Conservation (phyloP, 1,140 invertebrate genomes). For the Coelopa frigida region DNA sequence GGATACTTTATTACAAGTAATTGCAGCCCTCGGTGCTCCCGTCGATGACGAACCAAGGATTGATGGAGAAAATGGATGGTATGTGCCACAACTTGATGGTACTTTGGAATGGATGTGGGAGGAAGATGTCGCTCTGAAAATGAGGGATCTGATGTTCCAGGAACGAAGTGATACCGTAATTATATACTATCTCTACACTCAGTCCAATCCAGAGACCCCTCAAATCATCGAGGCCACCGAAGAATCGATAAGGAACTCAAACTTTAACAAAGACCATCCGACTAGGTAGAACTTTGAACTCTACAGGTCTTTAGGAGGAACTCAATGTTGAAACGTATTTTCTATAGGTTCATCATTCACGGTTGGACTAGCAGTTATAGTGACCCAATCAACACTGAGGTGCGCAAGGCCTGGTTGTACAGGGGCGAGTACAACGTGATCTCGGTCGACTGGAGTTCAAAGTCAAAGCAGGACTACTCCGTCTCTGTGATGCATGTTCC, state of each 20-base stretch:
- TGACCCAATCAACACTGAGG: slow-evolving; percentile 6
- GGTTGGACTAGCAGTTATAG: slow-evolving; percentile 14
- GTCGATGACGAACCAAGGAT: too few relatives aligned
- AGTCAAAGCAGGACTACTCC: slow-evolving; percentile 36
- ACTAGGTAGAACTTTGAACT: too few relatives aligned
- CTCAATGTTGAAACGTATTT: slow-evolving; percentile 49
- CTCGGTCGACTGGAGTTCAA: slow-evolving; percentile 46
- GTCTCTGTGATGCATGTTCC: slow-evolving; percentile 41
- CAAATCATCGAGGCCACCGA: not conserved
- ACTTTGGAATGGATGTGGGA: slow-evolving; percentile 13
- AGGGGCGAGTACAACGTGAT: slow-evolving; percentile 48
- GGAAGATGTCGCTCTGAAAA: too few relatives aligned
- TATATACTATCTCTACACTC: slow-evolving; percentile 19
- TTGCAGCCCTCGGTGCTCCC: slow-evolving; percentile 22
- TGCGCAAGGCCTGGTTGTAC: slow-evolving; percentile 39
- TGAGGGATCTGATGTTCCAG: slow-evolving; percentile 15
- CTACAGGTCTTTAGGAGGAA: too few relatives aligned
- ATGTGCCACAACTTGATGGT: slow-evolving; percentile 13
- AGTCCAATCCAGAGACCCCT: slow-evolving; percentile 6
- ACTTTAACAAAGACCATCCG: slow-evolving; percentile 16
- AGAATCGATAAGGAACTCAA: slow-evolving; percentile 4
- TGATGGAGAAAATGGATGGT: slow-evolving; percentile 20
- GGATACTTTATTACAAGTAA: too few relatives aligned
- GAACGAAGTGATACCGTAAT: slow-evolving; percentile 25
- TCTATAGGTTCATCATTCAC: slow-evolving; percentile 26